Evolutionary conservation across 1,140 invertebrate genomes (phyloP).

Genomic region (Monomorium pharaonis): DNA sequence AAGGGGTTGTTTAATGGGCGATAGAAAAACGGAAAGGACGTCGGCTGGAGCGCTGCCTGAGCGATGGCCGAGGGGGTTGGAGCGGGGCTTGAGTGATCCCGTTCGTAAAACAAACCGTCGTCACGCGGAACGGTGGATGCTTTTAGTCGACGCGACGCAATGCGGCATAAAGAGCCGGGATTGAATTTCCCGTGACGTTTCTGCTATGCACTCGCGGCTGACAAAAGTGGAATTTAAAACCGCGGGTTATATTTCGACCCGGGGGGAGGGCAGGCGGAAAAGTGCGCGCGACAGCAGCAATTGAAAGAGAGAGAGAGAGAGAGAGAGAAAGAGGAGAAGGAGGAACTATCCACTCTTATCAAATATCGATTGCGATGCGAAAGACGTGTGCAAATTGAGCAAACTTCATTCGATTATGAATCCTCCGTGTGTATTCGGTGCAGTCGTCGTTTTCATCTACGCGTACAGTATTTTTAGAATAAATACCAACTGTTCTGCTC

Average conservation of each 20-base stretch:
- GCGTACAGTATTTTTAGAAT: slow-evolving; percentile 3
- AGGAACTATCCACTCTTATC: background rate
- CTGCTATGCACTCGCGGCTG: slow-evolving; percentile 14
- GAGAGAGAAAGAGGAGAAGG: too few species aligned
- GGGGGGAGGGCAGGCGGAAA: background rate
- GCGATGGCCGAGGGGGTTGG: background rate
- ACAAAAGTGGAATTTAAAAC: slow-evolving; percentile 71
- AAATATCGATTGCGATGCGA: background rate
- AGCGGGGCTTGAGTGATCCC: background rate
- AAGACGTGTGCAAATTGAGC: background rate
- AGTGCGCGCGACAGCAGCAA: background rate
- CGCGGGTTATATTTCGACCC: background rate
- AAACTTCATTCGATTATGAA: slow-evolving; percentile 12
- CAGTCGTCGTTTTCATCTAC: background rate
- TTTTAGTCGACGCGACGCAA: slow-evolving; percentile 65
- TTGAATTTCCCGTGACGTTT: slow-evolving; percentile 67
- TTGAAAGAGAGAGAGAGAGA: too few species aligned
- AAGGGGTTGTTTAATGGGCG: slow-evolving; percentile 31
- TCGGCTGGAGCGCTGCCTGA: background rate
- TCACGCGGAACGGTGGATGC: slow-evolving; percentile 59
- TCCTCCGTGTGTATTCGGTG: background rate
- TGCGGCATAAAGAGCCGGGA: slow-evolving; percentile 61
- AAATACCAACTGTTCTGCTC: background rate
- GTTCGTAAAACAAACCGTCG: slow-evolving; percentile 70
- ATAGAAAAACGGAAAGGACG: slow-evolving; percentile 39